Conservation (phyloP, 30 jellyfish, hydroid and myxozoan species). For the Chrysaora quinquecirrha region DNA sequence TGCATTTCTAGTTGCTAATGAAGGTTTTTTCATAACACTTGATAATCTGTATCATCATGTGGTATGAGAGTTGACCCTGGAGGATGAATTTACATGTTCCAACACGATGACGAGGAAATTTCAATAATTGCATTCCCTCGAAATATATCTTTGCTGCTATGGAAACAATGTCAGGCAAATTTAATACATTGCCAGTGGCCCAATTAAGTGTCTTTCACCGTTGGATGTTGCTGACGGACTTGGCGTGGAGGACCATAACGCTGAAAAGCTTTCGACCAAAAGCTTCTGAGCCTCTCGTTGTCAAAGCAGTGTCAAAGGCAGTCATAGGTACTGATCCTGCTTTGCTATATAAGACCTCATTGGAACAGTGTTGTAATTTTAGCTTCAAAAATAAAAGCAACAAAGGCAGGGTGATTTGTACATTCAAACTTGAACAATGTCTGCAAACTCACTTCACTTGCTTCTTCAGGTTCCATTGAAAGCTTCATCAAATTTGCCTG, state of each 20-base stretch:
- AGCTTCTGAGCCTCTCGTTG: neutral
- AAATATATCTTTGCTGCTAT: neutral
- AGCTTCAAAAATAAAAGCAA: neutral
- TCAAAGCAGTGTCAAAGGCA: neutral
- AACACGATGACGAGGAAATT: constrained; percentile 1
- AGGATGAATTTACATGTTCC: neutral
- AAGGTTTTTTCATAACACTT: too few species aligned
- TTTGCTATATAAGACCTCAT: neutral
- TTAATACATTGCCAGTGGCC: neutral
- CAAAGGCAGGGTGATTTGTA: too few species aligned
- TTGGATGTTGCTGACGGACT: neutral
- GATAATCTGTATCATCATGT: too few species aligned
- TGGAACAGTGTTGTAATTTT: neutral
- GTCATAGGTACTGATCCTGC: neutral
- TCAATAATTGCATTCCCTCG: neutral
- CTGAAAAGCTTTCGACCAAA: neutral
- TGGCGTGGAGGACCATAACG: neutral
- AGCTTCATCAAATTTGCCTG: neutral
- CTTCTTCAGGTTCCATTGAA: neutral
- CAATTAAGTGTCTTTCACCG: neutral
- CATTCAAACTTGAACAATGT: neutral
- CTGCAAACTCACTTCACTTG: neutral
- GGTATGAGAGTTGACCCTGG: too few species aligned
- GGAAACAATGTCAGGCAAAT: neutral
- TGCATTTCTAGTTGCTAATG: too few species aligned